A percentile compares a stretch with the other conserved stretches of the same genome.
These are phyloP conservation scores for Manis javanica DNA, from an alignment of 2,797 vertebrate genomes.

Conservation along the genomic window DNA sequence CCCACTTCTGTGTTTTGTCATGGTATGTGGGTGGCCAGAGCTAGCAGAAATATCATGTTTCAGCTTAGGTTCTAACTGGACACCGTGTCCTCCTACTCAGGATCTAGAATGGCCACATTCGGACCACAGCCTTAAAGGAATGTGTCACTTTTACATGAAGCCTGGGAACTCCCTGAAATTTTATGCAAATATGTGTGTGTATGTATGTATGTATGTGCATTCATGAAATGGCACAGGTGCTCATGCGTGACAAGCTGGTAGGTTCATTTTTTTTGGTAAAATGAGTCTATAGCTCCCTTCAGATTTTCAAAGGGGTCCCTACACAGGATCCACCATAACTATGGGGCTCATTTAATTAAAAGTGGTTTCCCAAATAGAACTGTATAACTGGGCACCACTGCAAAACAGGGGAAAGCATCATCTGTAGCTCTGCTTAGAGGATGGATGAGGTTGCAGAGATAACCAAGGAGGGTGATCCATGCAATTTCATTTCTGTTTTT, in stretches of 20 bases:
- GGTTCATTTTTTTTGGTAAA: background rate
- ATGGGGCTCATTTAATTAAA: background rate
- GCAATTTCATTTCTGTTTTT: background rate
- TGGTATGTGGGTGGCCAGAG: background rate
- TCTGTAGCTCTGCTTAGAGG: background rate
- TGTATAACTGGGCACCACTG: background rate
- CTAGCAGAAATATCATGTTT: background rate
- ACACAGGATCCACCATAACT: background rate
- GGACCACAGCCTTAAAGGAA: background rate
- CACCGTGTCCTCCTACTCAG: background rate
- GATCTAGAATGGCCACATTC: background rate
- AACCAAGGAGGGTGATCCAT: background rate
- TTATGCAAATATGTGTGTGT: background rate
- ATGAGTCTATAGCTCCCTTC: background rate
- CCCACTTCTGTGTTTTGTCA: background rate
- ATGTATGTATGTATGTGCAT: fast-evolving
- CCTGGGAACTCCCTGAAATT: background rate
- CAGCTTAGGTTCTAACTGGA: background rate
- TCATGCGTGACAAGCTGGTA: background rate
- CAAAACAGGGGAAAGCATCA: background rate
- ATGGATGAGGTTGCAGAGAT: background rate
- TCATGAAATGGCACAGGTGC: background rate
- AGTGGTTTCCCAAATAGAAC: background rate
- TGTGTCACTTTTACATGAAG: background rate
- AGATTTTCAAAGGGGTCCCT: background rate